phyloP scores from a whole-genome alignment of 2,797 vertebrate species.

The Acanthis flammea region DNA sequence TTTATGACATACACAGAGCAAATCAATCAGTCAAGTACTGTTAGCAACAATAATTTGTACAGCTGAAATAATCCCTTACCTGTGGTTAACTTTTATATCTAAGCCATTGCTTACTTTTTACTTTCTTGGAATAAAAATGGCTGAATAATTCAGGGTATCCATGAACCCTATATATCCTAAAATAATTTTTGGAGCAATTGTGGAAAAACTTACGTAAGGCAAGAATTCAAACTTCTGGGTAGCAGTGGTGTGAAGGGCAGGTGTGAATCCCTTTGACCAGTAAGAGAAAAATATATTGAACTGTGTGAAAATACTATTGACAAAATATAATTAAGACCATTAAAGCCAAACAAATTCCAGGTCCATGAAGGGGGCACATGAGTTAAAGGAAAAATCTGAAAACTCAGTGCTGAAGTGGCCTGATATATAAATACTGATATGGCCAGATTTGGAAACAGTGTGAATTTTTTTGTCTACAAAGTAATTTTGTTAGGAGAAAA shows the following conservation, averaged over 20 bases:
- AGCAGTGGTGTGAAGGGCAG: neutral
- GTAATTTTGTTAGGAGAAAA: neutral
- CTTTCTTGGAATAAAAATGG: neutral
- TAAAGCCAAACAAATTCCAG: neutral
- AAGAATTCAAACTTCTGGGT: neutral
- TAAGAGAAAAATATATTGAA: neutral
- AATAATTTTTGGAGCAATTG: neutral
- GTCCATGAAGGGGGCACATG: neutral
- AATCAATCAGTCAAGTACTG: neutral
- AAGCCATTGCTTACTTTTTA: neutral
- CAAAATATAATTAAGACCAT: neutral
- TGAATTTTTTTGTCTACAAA: neutral
- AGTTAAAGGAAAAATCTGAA: neutral
- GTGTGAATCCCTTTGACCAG: neutral
- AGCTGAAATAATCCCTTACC: neutral
- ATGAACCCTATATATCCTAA: neutral
- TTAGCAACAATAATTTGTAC: slow-evolving; percentile 29
- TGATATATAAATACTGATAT: neutral
- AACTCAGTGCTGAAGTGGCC: neutral
- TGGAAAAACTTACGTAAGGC: neutral
- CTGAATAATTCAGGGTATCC: slow-evolving; percentile 9
- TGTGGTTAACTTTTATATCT: neutral
- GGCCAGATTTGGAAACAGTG: neutral
- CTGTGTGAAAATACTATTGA: neutral
- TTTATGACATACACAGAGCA: neutral